Base-by-base conservation (phyloP, 2,797 vertebrate genomes). In the Crypturellus tataupa region DNA sequence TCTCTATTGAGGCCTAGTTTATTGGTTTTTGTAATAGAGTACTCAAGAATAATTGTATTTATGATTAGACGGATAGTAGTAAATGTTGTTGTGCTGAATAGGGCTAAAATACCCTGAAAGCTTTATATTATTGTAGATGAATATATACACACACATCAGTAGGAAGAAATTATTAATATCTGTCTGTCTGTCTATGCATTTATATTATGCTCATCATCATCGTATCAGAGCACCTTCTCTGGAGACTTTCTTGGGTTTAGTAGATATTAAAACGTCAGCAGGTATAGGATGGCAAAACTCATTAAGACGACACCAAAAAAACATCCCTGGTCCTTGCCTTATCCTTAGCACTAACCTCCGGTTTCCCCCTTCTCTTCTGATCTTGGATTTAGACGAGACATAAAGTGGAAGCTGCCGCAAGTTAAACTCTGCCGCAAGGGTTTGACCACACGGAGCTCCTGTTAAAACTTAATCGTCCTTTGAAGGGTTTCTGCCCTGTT, bases 11-110 rank as follows among this genome's bases (percentile, higher is more conserved):
- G 97, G 97, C 96, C 96, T 63, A 89, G 93, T 98, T 98, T 98
- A 98, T 98, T 97, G 97, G 97, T 97, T 98, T 98, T 98, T 97
- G 97, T 98, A 97, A 98, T 95, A 97, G 97, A 98, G 97, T 97
- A 96, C 97, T 97, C 97, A 97, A 97, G 97, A 97, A 98, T 98
- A 98, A 98, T 98, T 98, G 97, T 97, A 98, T 98, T 98, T 97
- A 97, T 97, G 97, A 97, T 98, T 97, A 97, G 97, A 96, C 95
- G 94, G 96, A 97, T 97, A 97, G 96, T 95, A 88, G 96, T 92
- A 97, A 97, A 96, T 85, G 95, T 96, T 96, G 94, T 97, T 96
- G 94, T 94, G 90, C 86, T 90, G 96, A 96, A 96, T 80, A 94
- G 96, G 77, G 90, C 91, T 95, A 96, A 96, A 94, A 96, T 69